Evolutionary conservation across 2,888 invertebrate genomes (phyloP).

Genomic region (Parnassius mnemosyne): DNA sequence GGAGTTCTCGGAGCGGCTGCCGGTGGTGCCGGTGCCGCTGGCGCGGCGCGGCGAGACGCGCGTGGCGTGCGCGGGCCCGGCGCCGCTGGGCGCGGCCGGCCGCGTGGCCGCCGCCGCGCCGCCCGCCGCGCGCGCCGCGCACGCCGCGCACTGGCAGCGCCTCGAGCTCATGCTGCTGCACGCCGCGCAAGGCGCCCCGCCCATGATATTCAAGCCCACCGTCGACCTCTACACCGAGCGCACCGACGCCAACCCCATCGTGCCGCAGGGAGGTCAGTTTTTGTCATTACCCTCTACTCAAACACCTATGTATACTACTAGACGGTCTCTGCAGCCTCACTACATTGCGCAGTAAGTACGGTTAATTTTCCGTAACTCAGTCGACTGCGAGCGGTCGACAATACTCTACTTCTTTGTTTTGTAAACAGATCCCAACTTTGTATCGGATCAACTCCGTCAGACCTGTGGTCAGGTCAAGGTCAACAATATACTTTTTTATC

Average conservation of each 20-base stretch:
- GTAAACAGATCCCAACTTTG: too few relatives aligned
- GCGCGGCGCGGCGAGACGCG: slow-evolving; percentile 84
- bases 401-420: too few relatives aligned
- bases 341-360: too few relatives aligned
- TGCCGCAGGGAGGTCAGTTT: slow-evolving; percentile 84
- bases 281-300: not conserved
- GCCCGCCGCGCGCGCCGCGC: slow-evolving; percentile 47
- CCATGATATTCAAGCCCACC: slow-evolving; percentile 89
- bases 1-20: slow-evolving; percentile 64
- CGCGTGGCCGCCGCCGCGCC: slow-evolving; percentile 64
- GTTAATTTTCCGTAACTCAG: too few relatives aligned
- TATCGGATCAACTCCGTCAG: too few relatives aligned
- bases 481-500: too few relatives aligned
- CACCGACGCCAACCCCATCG: slow-evolving; percentile 85
- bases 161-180: slow-evolving; percentile 89
- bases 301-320: too few relatives aligned
- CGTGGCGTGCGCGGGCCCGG: slow-evolving; percentile 84
- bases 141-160: slow-evolving; percentile 81
- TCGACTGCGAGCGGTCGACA: too few relatives aligned
- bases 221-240: slow-evolving; percentile 85
- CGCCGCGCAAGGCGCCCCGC: slow-evolving; percentile 83
- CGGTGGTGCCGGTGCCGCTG: slow-evolving; percentile 87
- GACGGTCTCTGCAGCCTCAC: too few relatives aligned
- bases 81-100: slow-evolving; percentile 78
- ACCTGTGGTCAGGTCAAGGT: too few relatives aligned